Evolutionary conservation across 1,140 invertebrate species (phyloP).

Genomic region (Ips nitidus): DNA sequence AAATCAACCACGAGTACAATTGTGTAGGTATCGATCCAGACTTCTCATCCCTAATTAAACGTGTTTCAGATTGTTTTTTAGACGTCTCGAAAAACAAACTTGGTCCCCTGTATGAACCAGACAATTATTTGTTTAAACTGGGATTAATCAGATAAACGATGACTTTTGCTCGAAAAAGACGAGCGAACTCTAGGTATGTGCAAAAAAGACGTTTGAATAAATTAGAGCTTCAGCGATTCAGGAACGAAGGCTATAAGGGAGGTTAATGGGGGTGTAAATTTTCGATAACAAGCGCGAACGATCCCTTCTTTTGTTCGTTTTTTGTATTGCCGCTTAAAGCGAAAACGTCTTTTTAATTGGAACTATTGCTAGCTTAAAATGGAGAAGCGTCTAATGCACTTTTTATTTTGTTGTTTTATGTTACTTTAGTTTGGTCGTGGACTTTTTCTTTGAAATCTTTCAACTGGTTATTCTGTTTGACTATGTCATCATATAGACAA

Average conservation of each 20-base stretch:
- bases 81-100: slow-evolving; percentile 18
- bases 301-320: slow-evolving; percentile 22
- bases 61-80: slow-evolving; percentile 19
- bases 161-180: not conserved
- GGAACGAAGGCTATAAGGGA: slow-evolving; percentile 22
- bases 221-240: slow-evolving; percentile 14
- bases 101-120: not conserved
- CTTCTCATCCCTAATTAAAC: slow-evolving; percentile 9
- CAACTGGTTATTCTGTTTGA: too few species aligned
- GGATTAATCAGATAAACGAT: slow-evolving; percentile 6
- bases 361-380: slow-evolving; percentile 26
- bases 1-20: too few species aligned
- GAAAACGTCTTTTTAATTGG: slow-evolving; percentile 33
- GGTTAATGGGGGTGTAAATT: slow-evolving; percentile 35
- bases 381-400: slow-evolving; percentile 4
- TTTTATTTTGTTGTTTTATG: not conserved
- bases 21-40: too few species aligned
- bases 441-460: too few species aligned
- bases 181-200: not conserved
- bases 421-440: too few species aligned
- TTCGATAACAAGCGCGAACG: slow-evolving; percentile 34
- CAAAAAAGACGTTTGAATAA: slow-evolving; percentile 29
- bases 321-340: slow-evolving; percentile 30
- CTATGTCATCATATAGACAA: too few species aligned
- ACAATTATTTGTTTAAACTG: slow-evolving; percentile 18